Evolutionary conservation across 1,140 invertebrate species (phyloP).

Genomic region (Melipona quadrifasciata): DNA sequence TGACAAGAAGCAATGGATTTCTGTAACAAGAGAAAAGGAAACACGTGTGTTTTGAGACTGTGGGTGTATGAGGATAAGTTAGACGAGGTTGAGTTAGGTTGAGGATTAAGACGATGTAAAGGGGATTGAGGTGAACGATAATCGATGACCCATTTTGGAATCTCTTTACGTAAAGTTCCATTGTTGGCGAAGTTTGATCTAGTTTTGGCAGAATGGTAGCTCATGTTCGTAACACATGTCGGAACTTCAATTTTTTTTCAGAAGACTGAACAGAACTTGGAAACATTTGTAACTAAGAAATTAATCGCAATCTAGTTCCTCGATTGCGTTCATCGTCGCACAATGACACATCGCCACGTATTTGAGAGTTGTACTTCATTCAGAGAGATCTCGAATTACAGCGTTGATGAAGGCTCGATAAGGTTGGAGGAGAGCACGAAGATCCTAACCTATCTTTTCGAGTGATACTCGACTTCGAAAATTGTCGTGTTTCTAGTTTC

Average conservation of each 20-base stretch:
- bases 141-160: conserved; percentile 18
- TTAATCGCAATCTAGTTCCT: not conserved
- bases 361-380: too few species aligned
- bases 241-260: not conserved
- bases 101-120: not conserved
- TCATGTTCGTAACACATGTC: not conserved
- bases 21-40: too few species aligned
- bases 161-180: too few species aligned
- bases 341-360: not conserved
- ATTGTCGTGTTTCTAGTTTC: not conserved
- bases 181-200: too few species aligned
- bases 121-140: not conserved
- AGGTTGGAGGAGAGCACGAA: not conserved
- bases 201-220: not conserved
- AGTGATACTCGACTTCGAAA: not conserved
- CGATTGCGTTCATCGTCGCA: not conserved
- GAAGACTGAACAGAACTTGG: not conserved
- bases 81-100: not conserved
- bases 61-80: not conserved
- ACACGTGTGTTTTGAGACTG: not conserved
- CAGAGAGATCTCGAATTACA: not conserved
- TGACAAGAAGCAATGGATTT: not conserved
- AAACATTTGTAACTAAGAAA: not conserved
- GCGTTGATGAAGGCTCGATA: not conserved
- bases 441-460: not conserved